Evolutionary conservation across 2,888 invertebrate species (phyloP), one percentile per base, ranked within the genome.

Genomic region (Trisateles emortualis): DNA sequence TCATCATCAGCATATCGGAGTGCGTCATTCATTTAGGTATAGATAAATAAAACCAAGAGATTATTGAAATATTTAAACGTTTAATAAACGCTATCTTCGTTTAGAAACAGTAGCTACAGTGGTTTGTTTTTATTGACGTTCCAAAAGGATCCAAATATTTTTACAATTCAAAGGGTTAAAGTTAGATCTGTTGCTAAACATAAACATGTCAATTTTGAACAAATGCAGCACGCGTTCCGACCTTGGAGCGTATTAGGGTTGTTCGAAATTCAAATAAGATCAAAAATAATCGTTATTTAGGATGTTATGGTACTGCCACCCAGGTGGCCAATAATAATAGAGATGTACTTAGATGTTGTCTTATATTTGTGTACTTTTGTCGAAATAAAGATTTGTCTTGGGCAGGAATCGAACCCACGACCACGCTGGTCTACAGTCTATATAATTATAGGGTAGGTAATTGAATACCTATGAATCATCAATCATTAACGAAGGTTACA

Each of bases 401-500:
- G n/a, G n/a, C n/a, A n/a, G n/a, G n/a, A n/a, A n/a, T n/a, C n/a
- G n/a, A n/a, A n/a, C n/a, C n/a, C n/a, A n/a, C n/a, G n/a, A n/a
- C n/a, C n/a, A n/a, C n/a, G n/a, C n/a, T n/a, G n/a, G n/a, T n/a
- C n/a, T n/a, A 51, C 10, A 14, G 14, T 29, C 16, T 9, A 26
- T 5, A 3, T 30, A n/a, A 19, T 19, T 19, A 3, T 19, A 58
- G 46, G 64, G 63, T 57, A 70, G 59, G 64, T 59, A 42, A 38
- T 57, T 52, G 44, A 50, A n/a, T n/a, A n/a, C n/a, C n/a, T 64
- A 57, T 68, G 72, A 71, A 64, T 72, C 69, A 70, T 60, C 54
- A 52, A 53, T 68, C 44, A 65, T 55, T 45, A 44, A 65, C 66
- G 64, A 71, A 73, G 66, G 74, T 73, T 74, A 69, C 70, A 68